phyloP scores from a whole-genome alignment of 2,888 invertebrate genomes.

The Lithophane leautieri region DNA sequence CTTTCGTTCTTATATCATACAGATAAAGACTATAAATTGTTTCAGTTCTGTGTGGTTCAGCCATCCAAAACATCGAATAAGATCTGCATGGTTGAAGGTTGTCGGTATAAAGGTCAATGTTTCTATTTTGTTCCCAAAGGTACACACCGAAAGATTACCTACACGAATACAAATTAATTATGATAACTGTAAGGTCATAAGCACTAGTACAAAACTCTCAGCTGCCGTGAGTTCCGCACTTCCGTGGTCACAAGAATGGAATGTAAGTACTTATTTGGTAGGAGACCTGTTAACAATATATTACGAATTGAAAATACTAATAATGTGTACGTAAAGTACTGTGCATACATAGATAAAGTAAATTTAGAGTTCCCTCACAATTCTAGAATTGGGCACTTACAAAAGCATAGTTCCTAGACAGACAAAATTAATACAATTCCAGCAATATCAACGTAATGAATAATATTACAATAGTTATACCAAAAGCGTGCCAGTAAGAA shows the following conservation, averaged over 20 bases:
- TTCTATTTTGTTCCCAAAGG: constrained; percentile 21
- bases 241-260: constrained; percentile 43
- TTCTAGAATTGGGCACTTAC: not conserved
- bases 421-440: not conserved
- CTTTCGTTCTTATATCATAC: not conserved
- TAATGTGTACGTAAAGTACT: not conserved
- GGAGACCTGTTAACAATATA: constrained; percentile 27
- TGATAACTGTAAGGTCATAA: constrained; percentile 59
- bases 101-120: constrained; percentile 16
- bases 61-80: not conserved
- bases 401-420: constrained; percentile 1
- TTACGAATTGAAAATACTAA: constrained; percentile 40
- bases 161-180: constrained; percentile 30
- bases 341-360: not conserved
- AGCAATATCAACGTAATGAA: not conserved
- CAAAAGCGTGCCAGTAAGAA: not conserved
- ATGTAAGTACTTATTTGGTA: constrained; percentile 21
- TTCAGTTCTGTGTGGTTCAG: constrained; percentile 9
- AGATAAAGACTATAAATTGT: not conserved
- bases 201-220: constrained; percentile 32
- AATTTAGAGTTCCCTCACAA: constrained; percentile 22
- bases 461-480: not conserved
- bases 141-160: constrained; percentile 44
- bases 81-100: not conserved
- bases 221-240: constrained; percentile 42